Evolutionary conservation across 2,797 vertebrate species (phyloP), one percentile per base, ranked within the genome.

Genomic region (Salmo trutta): DNA sequence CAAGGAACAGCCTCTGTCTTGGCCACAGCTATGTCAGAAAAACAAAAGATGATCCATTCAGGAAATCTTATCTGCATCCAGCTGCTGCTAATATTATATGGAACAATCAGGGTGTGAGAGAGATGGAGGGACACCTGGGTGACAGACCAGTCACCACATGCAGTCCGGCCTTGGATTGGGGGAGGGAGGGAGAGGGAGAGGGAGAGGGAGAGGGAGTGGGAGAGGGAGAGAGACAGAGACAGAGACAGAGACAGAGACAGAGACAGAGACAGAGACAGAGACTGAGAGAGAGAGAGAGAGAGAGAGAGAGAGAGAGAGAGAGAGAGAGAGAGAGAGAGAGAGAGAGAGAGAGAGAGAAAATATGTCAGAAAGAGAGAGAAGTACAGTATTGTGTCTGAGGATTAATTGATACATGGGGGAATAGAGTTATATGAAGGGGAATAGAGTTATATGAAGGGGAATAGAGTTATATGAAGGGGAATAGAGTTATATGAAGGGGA

Each of bases 141-240:
- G 68, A 79, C 65, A 76, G 62, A n/a, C 8, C 59, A 77, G 82
- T 75, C 85, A 77, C 79, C 79, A 79, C 33, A 77, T 74, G 59
- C 36, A 79, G 76, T 59, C 76, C 59, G 81, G 68, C 88, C 85
- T 88, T 89, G 86, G 79, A 78, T 82, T 64, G 64, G 21, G 41
- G 41, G 24, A 67, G 70, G 52, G 59, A 78, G 70, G 2, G 41
- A 10, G 2, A 47, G 8, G 2, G 52, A 2, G 0, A 41, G 36
- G 2, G 36, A 10, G 0, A 2, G 36, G 1, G 41, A 47, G 2
- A 12, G 10, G 1, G 2, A 12, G 10, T 1, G 10, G 3, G n/a
- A 6, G 2, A 62, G 8, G 0, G n/a, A 10, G 56, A 24, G 36
- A 0, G 36, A 41, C 7, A 7, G 6, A 1, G 33, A 36, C 1